Conservation (phyloP, 2,888 invertebrate species). For the Plebejus argus region DNA sequence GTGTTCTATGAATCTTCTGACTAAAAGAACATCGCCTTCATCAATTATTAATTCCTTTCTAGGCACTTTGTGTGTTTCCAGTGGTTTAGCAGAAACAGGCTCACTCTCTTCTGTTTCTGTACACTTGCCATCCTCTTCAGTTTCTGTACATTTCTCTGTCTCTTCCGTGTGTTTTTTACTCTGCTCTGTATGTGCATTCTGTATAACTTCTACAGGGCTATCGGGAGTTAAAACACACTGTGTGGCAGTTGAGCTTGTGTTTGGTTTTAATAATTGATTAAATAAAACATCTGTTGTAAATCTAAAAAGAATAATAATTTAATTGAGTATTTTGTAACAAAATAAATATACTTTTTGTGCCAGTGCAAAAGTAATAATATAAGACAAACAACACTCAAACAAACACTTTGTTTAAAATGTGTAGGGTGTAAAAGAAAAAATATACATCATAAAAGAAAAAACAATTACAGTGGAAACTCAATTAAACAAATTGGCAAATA, state of each 20-base stretch:
- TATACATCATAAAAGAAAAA: no score
- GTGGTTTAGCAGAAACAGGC: background rate
- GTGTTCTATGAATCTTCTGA: constrained; percentile 30
- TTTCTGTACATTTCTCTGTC: background rate
- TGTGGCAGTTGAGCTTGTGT: background rate
- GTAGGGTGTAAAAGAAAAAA: no score
- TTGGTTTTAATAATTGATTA: constrained; percentile 12
- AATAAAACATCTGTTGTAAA: background rate
- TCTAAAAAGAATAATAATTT: constrained; percentile 17
- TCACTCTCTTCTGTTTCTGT: background rate
- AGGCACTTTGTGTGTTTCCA: background rate
- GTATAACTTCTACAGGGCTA: background rate
- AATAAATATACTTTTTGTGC: background rate
- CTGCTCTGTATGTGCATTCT: background rate
- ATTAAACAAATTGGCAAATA: no score
- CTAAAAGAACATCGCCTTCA: constrained; percentile 34
- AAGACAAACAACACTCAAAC: background rate
- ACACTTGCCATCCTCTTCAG: background rate
- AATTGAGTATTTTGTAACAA: background rate
- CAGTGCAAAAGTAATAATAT: no score
- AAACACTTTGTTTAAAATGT: no score
- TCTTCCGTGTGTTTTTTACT: background rate
- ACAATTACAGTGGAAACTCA: no score
- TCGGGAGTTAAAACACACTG: background rate
- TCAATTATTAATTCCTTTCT: constrained; percentile 32